These are phyloP conservation scores for Neopelma chrysocephalum DNA, from an alignment of 2,797 vertebrate genomes.

Conservation along the genomic window DNA sequence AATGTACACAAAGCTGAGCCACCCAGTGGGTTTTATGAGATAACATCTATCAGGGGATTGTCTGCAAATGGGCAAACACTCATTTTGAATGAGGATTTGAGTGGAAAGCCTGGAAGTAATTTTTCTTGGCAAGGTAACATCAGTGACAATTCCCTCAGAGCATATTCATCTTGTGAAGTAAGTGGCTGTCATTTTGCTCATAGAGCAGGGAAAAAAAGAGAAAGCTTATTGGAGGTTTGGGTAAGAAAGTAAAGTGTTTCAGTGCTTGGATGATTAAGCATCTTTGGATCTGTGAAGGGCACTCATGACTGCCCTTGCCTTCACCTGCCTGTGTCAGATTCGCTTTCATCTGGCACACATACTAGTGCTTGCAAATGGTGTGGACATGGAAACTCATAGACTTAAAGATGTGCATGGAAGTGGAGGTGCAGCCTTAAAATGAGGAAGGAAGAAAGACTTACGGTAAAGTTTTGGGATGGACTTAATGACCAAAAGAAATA, in stretches of 20 bases:
- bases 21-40: background rate
- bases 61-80: background rate
- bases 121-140: constrained; percentile 13
- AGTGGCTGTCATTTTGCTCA: constrained; percentile 36
- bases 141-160: constrained; percentile 10
- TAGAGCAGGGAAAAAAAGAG: background rate
- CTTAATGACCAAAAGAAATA: background rate
- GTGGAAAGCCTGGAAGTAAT: background rate
- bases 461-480: background rate
- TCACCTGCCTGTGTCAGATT: background rate
- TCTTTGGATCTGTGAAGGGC: constrained; percentile 12
- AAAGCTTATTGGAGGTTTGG: background rate
- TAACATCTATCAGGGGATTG: background rate
- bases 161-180: constrained; percentile 39
- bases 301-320: background rate
- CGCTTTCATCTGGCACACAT: background rate
- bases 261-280: background rate
- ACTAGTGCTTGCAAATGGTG: background rate
- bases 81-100: background rate
- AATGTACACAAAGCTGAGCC: background rate
- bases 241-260: background rate
- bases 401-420: background rate
- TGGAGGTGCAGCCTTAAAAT: background rate
- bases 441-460: background rate
- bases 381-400: background rate